Evolutionary conservation across 2,113 vertebrate species (phyloP).

Genomic region (Hippocampus mohnikei): DNA sequence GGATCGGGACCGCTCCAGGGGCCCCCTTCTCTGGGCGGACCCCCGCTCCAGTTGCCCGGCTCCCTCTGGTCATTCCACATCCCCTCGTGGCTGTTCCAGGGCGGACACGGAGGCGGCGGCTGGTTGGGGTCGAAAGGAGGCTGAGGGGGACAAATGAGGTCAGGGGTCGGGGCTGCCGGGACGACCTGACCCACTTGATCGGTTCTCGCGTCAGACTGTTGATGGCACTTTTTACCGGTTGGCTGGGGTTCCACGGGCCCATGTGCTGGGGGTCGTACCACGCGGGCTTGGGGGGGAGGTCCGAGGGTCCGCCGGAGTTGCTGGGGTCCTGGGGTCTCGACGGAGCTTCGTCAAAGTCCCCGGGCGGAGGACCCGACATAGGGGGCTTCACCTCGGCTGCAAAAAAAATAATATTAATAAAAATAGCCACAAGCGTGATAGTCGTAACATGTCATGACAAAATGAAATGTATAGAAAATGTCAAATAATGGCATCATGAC

Average conservation of each 20-base stretch:
- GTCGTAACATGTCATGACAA: neutral
- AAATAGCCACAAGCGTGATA: neutral
- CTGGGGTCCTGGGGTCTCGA: slow-evolving; percentile 75
- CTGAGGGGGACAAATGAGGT: slow-evolving; percentile 31
- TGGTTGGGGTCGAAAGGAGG: slow-evolving; percentile 79
- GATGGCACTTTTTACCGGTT: slow-evolving; percentile 53
- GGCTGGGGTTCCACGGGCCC: slow-evolving; percentile 83
- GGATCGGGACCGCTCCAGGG: slow-evolving; percentile 83
- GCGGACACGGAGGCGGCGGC: slow-evolving; percentile 91
- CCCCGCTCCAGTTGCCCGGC: slow-evolving; percentile 86
- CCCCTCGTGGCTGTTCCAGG: slow-evolving; percentile 95
- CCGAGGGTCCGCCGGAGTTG: slow-evolving; percentile 77
- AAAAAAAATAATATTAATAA: neutral
- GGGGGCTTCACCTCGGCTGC: slow-evolving; percentile 86
- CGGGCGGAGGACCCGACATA: slow-evolving; percentile 75
- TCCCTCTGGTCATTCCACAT: slow-evolving; percentile 95
- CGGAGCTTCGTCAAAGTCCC: slow-evolving; percentile 79
- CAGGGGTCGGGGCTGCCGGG: neutral
- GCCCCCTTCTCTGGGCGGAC: slow-evolving; percentile 78
- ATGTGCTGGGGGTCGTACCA: slow-evolving; percentile 95
- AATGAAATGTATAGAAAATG: no score
- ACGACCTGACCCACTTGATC: neutral
- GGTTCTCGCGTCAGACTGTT: neutral
- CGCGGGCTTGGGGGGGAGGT: slow-evolving; percentile 83
- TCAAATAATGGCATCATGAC: no score